These are phyloP conservation scores for Acanthoscelides obtectus DNA, from an alignment of 2,888 invertebrate species.

Conservation along the genomic window DNA sequence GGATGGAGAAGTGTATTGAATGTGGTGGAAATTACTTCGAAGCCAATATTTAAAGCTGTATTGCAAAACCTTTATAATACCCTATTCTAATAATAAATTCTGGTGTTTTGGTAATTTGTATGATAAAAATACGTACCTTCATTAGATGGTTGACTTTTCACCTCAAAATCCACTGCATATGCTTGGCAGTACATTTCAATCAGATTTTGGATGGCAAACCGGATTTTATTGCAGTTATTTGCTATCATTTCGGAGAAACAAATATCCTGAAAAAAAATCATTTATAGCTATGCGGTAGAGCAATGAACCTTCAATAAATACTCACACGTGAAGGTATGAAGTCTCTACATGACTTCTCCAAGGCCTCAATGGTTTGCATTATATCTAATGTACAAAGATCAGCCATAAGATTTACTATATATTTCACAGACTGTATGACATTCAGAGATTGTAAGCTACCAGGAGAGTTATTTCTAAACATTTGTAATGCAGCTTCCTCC, in stretches of 20 bases:
- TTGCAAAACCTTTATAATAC: too few species aligned
- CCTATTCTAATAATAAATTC: too few species aligned
- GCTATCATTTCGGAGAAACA: constrained; percentile 58
- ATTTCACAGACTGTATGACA: constrained; percentile 87
- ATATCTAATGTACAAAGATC: constrained; percentile 86
- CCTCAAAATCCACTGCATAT: constrained; percentile 77
- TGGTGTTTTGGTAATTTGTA: too few species aligned
- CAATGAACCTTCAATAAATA: constrained; percentile 11
- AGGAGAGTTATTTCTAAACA: constrained; percentile 41
- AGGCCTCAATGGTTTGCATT: constrained; percentile 61
- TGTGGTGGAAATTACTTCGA: too few species aligned
- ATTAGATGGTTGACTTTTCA: constrained; percentile 44
- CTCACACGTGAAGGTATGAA: constrained; percentile 32
- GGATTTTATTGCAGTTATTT: constrained; percentile 63
- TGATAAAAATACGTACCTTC: constrained; percentile 42
- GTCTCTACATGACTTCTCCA: constrained; percentile 33
- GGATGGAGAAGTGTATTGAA: too few species aligned
- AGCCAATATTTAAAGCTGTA: too few species aligned
- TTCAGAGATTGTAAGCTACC: constrained; percentile 56
- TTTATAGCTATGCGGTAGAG: constrained; percentile 8
- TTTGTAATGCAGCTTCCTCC: constrained; percentile 59
- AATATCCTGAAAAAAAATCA: constrained; percentile 24
- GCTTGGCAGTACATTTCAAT: constrained; percentile 83
- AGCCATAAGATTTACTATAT: constrained; percentile 83
- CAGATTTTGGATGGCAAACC: constrained; percentile 75